A percentile compares a stretch with the other conserved stretches of the same genome.
Conservation (phyloP, 64 coral and sea anemone genomes). For the Actinia tenebrosa region DNA sequence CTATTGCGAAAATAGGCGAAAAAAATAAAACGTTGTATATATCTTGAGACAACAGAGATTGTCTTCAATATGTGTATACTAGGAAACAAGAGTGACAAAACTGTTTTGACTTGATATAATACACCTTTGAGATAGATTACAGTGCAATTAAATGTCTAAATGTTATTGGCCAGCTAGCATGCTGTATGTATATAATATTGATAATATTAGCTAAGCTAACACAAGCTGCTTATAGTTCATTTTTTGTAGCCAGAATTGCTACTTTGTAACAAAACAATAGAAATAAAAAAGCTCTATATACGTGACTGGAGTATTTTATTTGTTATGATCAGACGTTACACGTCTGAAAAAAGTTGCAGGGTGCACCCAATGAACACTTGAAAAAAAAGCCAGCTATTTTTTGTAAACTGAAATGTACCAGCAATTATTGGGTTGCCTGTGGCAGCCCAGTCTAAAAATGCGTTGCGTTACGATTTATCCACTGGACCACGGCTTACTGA, state of each 20-base stretch:
- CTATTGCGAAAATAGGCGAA: no score
- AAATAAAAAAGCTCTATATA: not conserved
- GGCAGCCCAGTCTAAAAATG: no score
- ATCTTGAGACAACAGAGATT: not conserved
- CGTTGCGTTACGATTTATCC: no score
- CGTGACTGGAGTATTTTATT: not conserved
- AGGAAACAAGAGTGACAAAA: not conserved
- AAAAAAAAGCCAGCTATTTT: no score
- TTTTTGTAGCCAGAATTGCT: slow-evolving; percentile 7
- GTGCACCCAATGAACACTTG: no score
- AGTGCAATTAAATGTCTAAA: not conserved
- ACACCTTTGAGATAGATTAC: no score
- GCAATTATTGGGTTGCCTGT: no score
- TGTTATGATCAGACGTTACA: no score
- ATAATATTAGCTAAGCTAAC: slow-evolving; percentile 4
- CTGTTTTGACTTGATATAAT: not conserved
- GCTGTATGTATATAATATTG: not conserved
- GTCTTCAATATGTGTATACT: not conserved
- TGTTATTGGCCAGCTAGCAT: not conserved
- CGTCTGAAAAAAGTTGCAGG: no score
- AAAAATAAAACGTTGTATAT: not conserved
- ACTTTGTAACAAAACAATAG: not conserved
- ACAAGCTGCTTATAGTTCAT: not conserved
- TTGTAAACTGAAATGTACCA: no score
- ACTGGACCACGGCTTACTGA: no score